Conservation (phyloP, 2,888 invertebrate genomes). For the Stictocephala bisonia region DNA sequence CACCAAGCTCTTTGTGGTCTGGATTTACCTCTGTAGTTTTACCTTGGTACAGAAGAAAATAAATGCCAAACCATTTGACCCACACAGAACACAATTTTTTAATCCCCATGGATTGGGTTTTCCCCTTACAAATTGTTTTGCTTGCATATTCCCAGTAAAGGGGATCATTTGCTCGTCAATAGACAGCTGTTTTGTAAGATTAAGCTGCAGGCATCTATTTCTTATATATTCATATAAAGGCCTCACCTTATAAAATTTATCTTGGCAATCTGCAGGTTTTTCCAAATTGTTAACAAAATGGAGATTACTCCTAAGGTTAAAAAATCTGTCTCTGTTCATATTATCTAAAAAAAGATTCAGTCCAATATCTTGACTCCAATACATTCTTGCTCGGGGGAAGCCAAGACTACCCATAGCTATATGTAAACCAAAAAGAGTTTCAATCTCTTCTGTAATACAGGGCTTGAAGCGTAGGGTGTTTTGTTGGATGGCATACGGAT, state of each 20-base stretch:
- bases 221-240: too few relatives aligned
- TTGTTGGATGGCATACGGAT: conserved; percentile 21
- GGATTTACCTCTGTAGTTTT: background rate
- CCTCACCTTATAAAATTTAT: too few relatives aligned
- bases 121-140: conserved; percentile 15
- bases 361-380: background rate
- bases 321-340: conserved; percentile 23
- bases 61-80: background rate
- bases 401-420: conserved; percentile 19
- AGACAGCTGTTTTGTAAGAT: background rate
- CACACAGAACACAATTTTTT: background rate
- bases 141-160: conserved; percentile 19
- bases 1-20: background rate
- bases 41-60: background rate
- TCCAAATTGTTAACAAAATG: too few relatives aligned
- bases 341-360: conserved; percentile 1
- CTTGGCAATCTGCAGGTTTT: conserved; percentile 3
- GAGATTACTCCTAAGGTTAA: conserved; percentile 5
- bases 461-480: conserved; percentile 4
- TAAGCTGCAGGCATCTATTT: conserved; percentile 14
- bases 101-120: conserved; percentile 4
- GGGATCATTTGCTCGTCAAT: too few relatives aligned
- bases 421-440: conserved; percentile 18
- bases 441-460: conserved; percentile 4
- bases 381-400: background rate